Evolutionary conservation across 2,113 vertebrate genomes (phyloP).

Genomic region (Glareola pratincola): DNA sequence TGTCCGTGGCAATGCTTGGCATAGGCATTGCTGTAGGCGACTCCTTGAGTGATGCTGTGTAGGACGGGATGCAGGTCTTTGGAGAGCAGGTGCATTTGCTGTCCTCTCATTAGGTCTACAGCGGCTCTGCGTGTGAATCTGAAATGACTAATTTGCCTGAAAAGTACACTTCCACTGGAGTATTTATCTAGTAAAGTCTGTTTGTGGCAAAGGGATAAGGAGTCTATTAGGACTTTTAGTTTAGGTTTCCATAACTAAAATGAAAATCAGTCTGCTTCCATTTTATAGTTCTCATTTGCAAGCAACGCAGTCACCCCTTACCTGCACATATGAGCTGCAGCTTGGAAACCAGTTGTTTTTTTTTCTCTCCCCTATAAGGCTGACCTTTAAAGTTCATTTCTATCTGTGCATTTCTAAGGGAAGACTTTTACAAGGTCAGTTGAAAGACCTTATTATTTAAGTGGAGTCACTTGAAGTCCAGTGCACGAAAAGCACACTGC

Average conservation of each 20-base stretch:
- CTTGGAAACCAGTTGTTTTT: neutral
- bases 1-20: neutral
- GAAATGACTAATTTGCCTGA: neutral
- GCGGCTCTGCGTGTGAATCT: neutral
- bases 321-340: neutral
- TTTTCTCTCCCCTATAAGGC: neutral
- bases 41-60: neutral
- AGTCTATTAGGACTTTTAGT: neutral
- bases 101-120: neutral
- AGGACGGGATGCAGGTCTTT: neutral
- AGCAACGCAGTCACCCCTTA: neutral
- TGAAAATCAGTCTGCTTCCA: neutral
- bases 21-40: accelerated
- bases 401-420: constrained; percentile 36
- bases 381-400: constrained; percentile 68
- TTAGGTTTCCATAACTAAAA: neutral
- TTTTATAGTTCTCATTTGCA: neutral
- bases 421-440: constrained; percentile 50
- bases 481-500: neutral
- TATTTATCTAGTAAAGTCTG: neutral
- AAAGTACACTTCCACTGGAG: neutral
- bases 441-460: constrained; percentile 51
- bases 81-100: neutral
- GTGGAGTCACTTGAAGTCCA: constrained; percentile 43
- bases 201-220: neutral